Percentiles rank a stretch among this genome's conserved stretches.
Conservation (phyloP, 2,797 vertebrate species). For the Ctenosaura bakeri region DNA sequence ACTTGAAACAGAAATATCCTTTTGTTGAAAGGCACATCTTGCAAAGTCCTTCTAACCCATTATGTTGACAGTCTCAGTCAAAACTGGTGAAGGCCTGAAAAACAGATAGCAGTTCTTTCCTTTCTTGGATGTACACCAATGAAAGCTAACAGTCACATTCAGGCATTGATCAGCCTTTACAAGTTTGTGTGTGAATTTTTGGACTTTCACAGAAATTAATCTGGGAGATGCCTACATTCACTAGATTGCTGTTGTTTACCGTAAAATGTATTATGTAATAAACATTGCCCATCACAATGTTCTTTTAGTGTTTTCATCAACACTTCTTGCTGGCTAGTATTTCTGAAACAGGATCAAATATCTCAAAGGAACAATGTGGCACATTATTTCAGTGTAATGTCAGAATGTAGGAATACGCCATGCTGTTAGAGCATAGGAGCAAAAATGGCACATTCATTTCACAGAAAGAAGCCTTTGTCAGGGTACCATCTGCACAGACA, state of each 20-base stretch:
- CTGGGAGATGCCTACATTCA: neutral
- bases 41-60: conserved; percentile 32
- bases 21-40: conserved; percentile 59
- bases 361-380: conserved; percentile 66
- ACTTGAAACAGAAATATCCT: conserved; percentile 43
- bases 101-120: neutral
- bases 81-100: neutral
- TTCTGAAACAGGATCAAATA: conserved; percentile 69
- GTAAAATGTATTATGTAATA: neutral
- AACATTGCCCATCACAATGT: conserved; percentile 7
- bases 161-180: neutral
- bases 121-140: neutral
- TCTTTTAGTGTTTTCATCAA: conserved; percentile 53
- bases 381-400: conserved; percentile 65
- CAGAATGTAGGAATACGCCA: conserved; percentile 63
- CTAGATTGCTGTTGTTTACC: neutral
- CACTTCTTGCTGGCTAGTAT: conserved; percentile 63
- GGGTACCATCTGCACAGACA: conserved; percentile 51
- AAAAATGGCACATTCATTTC: conserved; percentile 64
- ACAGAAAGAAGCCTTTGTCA: conserved; percentile 68
- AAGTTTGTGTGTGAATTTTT: neutral
- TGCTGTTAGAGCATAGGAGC: conserved; percentile 48
- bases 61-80: neutral
- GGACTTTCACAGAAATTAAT: neutral
- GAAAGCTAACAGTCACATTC: neutral